Evolutionary conservation across 2,113 vertebrate species (phyloP), one percentile per base, ranked within the genome.

Genomic region (Rhabdornis inornatus): DNA sequence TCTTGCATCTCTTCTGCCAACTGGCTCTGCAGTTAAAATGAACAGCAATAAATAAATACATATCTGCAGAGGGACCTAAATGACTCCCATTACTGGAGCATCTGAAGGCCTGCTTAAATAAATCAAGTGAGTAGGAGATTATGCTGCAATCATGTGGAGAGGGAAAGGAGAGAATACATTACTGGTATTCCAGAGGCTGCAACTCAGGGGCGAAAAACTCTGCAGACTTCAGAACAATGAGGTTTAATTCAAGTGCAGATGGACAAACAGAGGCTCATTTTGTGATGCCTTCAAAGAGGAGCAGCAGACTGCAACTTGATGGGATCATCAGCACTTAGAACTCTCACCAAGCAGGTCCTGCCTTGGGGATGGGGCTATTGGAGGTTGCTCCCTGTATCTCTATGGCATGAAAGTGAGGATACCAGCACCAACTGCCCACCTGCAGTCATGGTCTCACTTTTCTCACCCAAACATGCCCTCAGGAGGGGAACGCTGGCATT

Each of bases 31-130:
- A 90, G 78, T 77, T 95, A 83, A 91, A 96, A 95, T 74, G 79
- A 95, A 94, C 71, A 70, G 94, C 82, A 83, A 96, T 95, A 95
- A 96, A 96, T 96, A 97, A 96, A 97, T 94, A 95, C 89, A 68
- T 95, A 95, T 96, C 95, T 96, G 95, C 93, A 96, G 87, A 94
- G 90, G 95, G 85, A 94, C 93, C 81, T 76, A 91, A 95, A 96
- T 83, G 91, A 94, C 89, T 96, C 91, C 94, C 94, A 94, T 96
- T 96, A 95, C 84, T 90, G 91, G 87, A 96, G 95, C 87, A 90
- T 95, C 94, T 83, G 87, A 95, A 95, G 95, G 94, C 94, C 93
- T 80, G 94, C 91, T 94, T 94, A 83, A 95, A 97, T 96, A 95
- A 95, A 96, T 95, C 95, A 96, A 96, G 59, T 44, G 90, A 94